Evolutionary conservation across 2,888 invertebrate genomes (phyloP).

Genomic region (Ischnura elegans): DNA sequence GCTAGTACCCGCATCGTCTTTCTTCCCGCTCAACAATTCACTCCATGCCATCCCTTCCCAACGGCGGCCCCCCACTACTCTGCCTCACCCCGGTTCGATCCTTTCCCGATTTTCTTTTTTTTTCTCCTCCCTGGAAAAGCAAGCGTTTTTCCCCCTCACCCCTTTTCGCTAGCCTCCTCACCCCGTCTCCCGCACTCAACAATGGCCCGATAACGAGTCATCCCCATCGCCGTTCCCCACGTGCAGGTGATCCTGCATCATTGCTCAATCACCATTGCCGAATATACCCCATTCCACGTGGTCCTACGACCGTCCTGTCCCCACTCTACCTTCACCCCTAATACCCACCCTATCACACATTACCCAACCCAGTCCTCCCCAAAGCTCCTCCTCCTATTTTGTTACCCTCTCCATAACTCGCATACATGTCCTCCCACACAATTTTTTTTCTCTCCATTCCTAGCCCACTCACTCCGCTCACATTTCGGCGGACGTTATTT

Average conservation of each 20-base stretch:
- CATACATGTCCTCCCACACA: too few relatives aligned
- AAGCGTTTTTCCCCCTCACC: not conserved
- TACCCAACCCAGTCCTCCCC: not conserved
- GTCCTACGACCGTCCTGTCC: not conserved
- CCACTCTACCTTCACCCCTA: too few relatives aligned
- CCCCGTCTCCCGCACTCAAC: not conserved
- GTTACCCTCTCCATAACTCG: not conserved
- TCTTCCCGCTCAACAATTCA: not conserved
- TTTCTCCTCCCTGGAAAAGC: too few relatives aligned
- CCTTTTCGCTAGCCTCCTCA: not conserved
- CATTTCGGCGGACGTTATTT: not conserved
- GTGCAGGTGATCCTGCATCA: slow-evolving; percentile 55
- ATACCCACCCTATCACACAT: not conserved
- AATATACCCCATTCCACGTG: slow-evolving; percentile 20
- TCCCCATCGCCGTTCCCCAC: slow-evolving; percentile 29
- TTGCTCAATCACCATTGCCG: slow-evolving; percentile 52
- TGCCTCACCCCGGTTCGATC: not conserved
- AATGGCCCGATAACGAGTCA: slow-evolving; percentile 59
- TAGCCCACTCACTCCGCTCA: not conserved
- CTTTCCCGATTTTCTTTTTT: not conserved
- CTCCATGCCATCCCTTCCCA: not conserved
- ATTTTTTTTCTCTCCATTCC: not conserved
- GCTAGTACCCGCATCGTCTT: not conserved
- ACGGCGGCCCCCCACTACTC: not conserved
- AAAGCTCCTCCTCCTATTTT: not conserved